Base-by-base conservation (phyloP, 2,113 vertebrate species). In the Apodemus sylvaticus region DNA sequence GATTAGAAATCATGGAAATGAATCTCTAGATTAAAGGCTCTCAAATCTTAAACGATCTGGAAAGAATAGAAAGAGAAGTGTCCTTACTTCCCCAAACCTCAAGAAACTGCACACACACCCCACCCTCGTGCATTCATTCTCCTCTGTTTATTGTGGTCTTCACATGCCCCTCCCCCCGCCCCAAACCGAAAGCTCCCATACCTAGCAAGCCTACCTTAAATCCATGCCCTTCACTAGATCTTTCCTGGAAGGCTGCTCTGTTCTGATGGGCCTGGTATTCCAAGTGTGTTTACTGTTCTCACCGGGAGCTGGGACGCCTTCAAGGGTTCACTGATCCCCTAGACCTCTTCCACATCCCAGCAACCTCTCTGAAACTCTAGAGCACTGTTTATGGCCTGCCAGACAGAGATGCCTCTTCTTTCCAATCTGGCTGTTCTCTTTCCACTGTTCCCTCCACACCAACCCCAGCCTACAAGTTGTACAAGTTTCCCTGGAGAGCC, bases 401-500 rank as follows among this genome's bases (percentile, higher is more conserved):
- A 55, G 4, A 89, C 11, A 26, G 55, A 17, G 16, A 71, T 36
- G 31, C 29, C 16, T 77, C 34, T 14, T 94, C 24, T 76, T 96
- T 39, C 13, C 29, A 92, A 91, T 13, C 73, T 39, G 7, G 0
- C 0, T 19, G 82, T 88, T 86, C 17, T 66, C 86, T 76, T 53
- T n/a, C 4, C 42, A 6, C 42, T 0, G 5, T 16, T 26, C 13
- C 24, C 26, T 16, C 45, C 45, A 0, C 45, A 24, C 24, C 22
- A 13, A 19, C 22, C 5, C 13, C 9, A 53, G 36, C 20, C 45
- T 20, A 8, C 8, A 0, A 1, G 5, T 78, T 0, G 1, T 0
- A 0, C 3, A 5, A 5, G 7, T 88, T 7, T 45, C 24, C 51
- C 34, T 9, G 14, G 10, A 91, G 42, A 90, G 12, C 7, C 1